Percentiles rank a stretch among this genome's conserved stretches.
These are phyloP conservation scores for Chrysocyon brachyurus DNA, from an alignment of 2,797 vertebrate genomes.

Conservation along the genomic window DNA sequence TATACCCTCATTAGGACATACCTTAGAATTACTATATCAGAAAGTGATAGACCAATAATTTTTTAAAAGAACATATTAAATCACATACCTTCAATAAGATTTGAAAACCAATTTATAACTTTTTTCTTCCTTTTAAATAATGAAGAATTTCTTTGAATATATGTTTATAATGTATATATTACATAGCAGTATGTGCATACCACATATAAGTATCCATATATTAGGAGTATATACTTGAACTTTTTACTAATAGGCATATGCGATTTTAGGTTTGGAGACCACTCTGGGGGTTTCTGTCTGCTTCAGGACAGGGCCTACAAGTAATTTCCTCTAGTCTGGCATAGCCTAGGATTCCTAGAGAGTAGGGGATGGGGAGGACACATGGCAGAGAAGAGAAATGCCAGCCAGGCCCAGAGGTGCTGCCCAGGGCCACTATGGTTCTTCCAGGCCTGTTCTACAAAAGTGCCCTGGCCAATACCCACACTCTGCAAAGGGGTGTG, in stretches of 20 bases:
- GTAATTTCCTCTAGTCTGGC: background rate
- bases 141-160: background rate
- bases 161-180: background rate
- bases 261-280: background rate
- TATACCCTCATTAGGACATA: background rate
- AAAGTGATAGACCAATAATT: background rate
- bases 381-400: background rate
- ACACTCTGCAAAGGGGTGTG: background rate
- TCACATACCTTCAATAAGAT: background rate
- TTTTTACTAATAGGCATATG: background rate
- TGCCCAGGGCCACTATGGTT: background rate
- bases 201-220: background rate
- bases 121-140: background rate
- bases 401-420: conserved; percentile 26
- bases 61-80: background rate
- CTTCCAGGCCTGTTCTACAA: background rate
- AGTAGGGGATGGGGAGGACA: background rate
- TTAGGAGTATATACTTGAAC: background rate
- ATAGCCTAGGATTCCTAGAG: conserved; percentile 63
- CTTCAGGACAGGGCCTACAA: background rate
- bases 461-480: background rate
- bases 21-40: background rate
- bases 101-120: conserved; percentile 14
- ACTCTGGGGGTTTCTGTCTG: background rate
- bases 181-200: background rate